Conservation (phyloP, 2,888 invertebrate species). For the Drosophila buzzatii region DNA sequence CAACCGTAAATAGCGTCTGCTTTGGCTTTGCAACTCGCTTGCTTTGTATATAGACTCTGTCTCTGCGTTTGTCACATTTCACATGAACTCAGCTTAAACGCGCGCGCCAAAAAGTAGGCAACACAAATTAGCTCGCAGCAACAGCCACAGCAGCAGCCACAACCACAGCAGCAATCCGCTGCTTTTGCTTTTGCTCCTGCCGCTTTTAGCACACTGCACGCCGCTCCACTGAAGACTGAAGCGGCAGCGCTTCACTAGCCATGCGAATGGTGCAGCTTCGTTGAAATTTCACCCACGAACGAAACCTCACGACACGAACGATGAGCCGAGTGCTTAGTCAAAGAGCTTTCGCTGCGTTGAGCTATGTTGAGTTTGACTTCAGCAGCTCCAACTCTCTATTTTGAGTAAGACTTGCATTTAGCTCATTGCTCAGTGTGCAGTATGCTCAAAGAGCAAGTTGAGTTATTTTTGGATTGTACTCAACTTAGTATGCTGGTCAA, state of each 20-base stretch:
- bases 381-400: not conserved
- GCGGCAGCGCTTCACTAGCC: slow-evolving; percentile 11
- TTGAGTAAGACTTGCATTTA: not conserved
- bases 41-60: slow-evolving; percentile 67
- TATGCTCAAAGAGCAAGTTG: slow-evolving; percentile 4
- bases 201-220: slow-evolving; percentile 72
- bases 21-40: slow-evolving; percentile 30
- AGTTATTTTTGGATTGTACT: not conserved
- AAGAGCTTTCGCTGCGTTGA: slow-evolving; percentile 28
- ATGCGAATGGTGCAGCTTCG: slow-evolving; percentile 35
- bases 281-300: slow-evolving; percentile 50
- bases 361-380: slow-evolving; percentile 19
- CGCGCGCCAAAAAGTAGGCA: slow-evolving; percentile 79
- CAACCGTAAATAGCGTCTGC: slow-evolving; percentile 49
- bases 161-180: slow-evolving; percentile 2
- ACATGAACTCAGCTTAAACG: slow-evolving; percentile 56
- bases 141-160: slow-evolving; percentile 13
- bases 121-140: slow-evolving; percentile 36
- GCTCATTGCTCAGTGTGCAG: no score
- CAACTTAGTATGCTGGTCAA: not conserved
- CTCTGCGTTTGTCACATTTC: slow-evolving; percentile 77
- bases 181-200: slow-evolving; percentile 38
- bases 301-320: slow-evolving; percentile 13
- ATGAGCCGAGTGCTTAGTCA: slow-evolving; percentile 19
- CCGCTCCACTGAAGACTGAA: slow-evolving; percentile 80